Evolutionary conservation across 1,140 invertebrate species (phyloP).

Genomic region (Micrasema minimum): DNA sequence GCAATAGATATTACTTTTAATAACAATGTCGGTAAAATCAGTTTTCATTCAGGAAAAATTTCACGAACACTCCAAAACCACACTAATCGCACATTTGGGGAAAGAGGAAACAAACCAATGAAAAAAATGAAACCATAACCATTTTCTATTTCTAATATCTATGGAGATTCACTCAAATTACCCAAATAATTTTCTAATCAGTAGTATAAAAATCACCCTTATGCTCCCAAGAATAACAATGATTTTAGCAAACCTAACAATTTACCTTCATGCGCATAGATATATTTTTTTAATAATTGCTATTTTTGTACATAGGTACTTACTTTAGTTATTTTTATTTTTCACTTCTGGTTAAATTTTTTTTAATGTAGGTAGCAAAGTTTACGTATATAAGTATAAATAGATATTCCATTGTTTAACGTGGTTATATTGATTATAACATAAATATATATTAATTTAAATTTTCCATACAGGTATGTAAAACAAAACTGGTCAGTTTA

Average conservation of each 20-base stretch:
- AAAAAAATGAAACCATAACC: too few relatives aligned
- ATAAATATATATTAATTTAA: too few relatives aligned
- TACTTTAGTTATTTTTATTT: too few relatives aligned
- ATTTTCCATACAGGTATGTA: too few relatives aligned
- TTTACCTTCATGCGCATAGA: not conserved
- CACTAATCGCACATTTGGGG: not conserved
- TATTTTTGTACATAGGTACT: too few relatives aligned
- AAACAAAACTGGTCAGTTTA: too few relatives aligned
- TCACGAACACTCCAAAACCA: conserved; percentile 7
- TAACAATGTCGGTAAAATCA: not conserved
- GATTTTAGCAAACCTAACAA: not conserved
- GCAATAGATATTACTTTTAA: not conserved
- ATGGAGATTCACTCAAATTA: not conserved
- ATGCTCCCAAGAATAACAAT: not conserved
- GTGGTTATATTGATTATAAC: too few relatives aligned
- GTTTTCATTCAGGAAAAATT: conserved; percentile 31
- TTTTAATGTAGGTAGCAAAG: too few relatives aligned
- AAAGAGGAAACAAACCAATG: not conserved
- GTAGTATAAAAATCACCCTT: not conserved
- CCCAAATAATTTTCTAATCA: not conserved
- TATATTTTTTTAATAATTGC: too few relatives aligned
- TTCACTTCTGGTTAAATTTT: too few relatives aligned
- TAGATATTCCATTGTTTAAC: too few relatives aligned
- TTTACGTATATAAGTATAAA: too few relatives aligned
- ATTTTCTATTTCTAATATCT: conserved; percentile 2